phyloP scores from a whole-genome alignment of 2,888 invertebrate species.

The Beris morrisii region DNA sequence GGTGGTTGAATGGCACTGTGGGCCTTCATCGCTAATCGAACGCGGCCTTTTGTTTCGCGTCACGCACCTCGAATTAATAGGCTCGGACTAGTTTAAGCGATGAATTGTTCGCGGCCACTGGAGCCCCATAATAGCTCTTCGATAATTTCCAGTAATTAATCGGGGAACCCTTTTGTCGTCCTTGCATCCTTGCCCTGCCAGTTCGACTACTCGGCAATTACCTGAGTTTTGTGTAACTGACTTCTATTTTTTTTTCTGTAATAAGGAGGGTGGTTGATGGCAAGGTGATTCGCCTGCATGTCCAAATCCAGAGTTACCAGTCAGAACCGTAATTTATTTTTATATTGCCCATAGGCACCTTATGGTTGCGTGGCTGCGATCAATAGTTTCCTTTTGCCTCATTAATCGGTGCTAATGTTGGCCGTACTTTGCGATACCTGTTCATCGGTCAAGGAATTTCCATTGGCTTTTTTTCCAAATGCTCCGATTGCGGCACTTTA shows the following conservation, averaged over 20 bases:
- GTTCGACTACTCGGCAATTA: conserved; percentile 38
- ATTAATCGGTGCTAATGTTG: conserved; percentile 30
- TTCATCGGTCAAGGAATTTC: conserved; percentile 13
- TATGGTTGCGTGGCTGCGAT: conserved; percentile 30
- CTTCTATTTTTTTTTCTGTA: conserved; percentile 29
- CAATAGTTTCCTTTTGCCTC: conserved; percentile 29
- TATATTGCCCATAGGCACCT: conserved; percentile 1
- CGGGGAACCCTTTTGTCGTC: conserved; percentile 41
- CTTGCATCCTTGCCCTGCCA: background rate
- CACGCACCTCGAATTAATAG: conserved; percentile 43
- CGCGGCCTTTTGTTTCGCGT: conserved; percentile 42
- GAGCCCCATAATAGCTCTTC: conserved; percentile 41
- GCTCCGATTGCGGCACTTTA: background rate
- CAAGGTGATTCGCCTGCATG: conserved; percentile 25
- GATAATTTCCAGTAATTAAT: conserved; percentile 45
- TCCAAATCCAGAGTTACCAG: background rate
- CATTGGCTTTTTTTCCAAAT: conserved; percentile 2
- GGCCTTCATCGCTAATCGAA: conserved; percentile 41
- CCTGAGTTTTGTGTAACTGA: conserved; percentile 40
- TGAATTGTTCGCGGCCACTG: conserved; percentile 31
- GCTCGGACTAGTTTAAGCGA: conserved; percentile 37
- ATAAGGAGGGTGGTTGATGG: conserved; percentile 26
- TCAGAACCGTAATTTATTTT: no score
- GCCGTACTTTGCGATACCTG: conserved; percentile 18
- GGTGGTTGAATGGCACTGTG: background rate